A percentile compares a stretch with the other conserved stretches of the same genome.
Evolutionary conservation across 1,140 invertebrate genomes (phyloP).

Genomic region (Drosophila gunungcola): DNA sequence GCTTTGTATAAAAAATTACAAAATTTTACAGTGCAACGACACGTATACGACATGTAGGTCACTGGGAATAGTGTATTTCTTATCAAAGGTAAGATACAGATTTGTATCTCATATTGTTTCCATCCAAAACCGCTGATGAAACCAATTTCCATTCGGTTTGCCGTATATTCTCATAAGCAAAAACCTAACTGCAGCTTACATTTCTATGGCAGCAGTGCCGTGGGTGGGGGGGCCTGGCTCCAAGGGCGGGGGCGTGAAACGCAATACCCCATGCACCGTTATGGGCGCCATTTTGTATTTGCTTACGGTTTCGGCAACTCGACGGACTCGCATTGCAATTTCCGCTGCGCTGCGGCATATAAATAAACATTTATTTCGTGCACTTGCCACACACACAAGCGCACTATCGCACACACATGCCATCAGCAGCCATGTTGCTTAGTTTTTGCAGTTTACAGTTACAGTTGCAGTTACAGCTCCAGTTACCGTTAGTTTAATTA

Average conservation of each 20-base stretch:
- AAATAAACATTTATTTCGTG: constrained; percentile 81
- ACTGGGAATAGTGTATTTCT: not conserved
- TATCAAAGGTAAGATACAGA: constrained; percentile 8
- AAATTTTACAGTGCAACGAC: not conserved
- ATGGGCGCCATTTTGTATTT: constrained; percentile 75
- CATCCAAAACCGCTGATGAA: constrained; percentile 29
- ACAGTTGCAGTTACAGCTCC: constrained; percentile 68
- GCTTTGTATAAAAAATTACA: too few species aligned
- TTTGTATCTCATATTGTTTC: constrained; percentile 6
- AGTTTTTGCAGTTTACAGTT: constrained; percentile 74
- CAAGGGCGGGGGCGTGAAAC: not conserved
- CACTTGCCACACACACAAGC: constrained; percentile 51
- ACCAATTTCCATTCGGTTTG: constrained; percentile 46
- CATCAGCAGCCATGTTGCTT: constrained; percentile 54
- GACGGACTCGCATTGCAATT: constrained; percentile 68
- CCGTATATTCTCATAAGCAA: constrained; percentile 46
- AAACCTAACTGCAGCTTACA: constrained; percentile 48
- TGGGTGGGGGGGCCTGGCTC: not conserved
- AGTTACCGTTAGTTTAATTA: constrained; percentile 77
- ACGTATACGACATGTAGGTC: constrained; percentile 27
- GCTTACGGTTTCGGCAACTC: constrained; percentile 57
- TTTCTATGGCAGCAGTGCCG: constrained; percentile 30
- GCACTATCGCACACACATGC: constrained; percentile 37
- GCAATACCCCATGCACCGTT: constrained; percentile 66
- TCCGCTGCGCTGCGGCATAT: constrained; percentile 72